These are phyloP conservation scores for Picus viridis DNA, from an alignment of 2,797 vertebrate genomes.

Conservation along the genomic window DNA sequence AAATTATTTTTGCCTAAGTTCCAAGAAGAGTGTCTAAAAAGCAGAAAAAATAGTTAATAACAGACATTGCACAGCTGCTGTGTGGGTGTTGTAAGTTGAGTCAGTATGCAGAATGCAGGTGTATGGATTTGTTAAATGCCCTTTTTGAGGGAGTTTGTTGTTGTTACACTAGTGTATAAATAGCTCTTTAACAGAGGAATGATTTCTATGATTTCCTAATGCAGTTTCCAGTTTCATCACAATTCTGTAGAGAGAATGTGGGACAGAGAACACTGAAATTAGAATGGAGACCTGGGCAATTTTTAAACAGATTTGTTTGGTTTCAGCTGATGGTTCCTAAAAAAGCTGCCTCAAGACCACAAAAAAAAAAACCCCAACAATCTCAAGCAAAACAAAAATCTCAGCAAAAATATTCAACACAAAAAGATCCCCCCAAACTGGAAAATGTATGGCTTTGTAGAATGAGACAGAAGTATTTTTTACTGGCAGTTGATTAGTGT, in stretches of 20 bases:
- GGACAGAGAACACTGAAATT: background rate
- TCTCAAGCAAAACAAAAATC: background rate
- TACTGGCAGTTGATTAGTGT: background rate
- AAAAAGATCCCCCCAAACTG: background rate
- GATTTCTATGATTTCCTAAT: background rate
- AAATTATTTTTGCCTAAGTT: constrained; percentile 22
- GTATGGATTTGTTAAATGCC: background rate
- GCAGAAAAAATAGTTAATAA: constrained; percentile 9
- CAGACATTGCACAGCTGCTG: constrained; percentile 14
- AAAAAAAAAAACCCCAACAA: too few species aligned
- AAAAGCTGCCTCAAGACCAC: background rate
- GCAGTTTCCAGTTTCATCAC: background rate
- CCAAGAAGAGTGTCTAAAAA: constrained; percentile 14
- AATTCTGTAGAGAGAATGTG: background rate
- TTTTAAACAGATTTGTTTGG: background rate
- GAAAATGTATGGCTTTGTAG: background rate
- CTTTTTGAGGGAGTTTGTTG: background rate
- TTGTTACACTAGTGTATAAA: background rate
- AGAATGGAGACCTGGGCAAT: background rate
- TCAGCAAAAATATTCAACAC: background rate
- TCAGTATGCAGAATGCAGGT: background rate
- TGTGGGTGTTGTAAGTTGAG: constrained; percentile 4
- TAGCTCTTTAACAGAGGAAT: background rate
- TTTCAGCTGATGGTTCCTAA: background rate
- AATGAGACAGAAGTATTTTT: background rate